A percentile compares a stretch with the other conserved stretches of the same genome.
phyloP scores from a whole-genome alignment of 2,113 vertebrate species.

The Falco punctatus region DNA sequence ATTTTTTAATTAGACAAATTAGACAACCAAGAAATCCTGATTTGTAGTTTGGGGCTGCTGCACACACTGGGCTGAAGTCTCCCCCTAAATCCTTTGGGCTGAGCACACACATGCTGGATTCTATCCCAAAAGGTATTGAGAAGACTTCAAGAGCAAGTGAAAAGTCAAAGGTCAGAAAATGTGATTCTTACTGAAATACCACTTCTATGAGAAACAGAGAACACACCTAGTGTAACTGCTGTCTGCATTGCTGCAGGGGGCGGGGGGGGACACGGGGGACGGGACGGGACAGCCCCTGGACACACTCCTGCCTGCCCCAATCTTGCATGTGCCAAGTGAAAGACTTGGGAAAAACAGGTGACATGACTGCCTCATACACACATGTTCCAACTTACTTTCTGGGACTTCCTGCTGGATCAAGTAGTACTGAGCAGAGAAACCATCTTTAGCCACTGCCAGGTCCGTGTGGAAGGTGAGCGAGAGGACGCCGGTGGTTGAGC shows the following conservation, averaged over 20 bases:
- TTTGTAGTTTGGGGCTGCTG: background rate
- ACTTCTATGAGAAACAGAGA: background rate
- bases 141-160: background rate
- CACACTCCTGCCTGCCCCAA: background rate
- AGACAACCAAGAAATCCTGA: background rate
- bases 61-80: background rate
- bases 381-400: slow-evolving; percentile 85
- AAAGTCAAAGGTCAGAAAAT: slow-evolving; percentile 19
- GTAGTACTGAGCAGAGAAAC: slow-evolving; percentile 94
- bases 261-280: no score
- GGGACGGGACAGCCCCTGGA: background rate
- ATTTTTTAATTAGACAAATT: slow-evolving; percentile 44
- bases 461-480: slow-evolving; percentile 96
- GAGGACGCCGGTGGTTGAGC: slow-evolving; percentile 91
- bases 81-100: background rate
- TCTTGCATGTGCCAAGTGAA: background rate
- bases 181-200: background rate
- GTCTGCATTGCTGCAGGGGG: background rate
- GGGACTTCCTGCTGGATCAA: slow-evolving; percentile 90
- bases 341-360: background rate
- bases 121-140: background rate
- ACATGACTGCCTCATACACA: background rate
- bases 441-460: slow-evolving; percentile 97
- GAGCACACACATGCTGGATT: background rate
- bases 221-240: background rate